These are phyloP conservation scores for Panthera leo DNA, from an alignment of 2,113 vertebrate genomes.

Conservation along the genomic window DNA sequence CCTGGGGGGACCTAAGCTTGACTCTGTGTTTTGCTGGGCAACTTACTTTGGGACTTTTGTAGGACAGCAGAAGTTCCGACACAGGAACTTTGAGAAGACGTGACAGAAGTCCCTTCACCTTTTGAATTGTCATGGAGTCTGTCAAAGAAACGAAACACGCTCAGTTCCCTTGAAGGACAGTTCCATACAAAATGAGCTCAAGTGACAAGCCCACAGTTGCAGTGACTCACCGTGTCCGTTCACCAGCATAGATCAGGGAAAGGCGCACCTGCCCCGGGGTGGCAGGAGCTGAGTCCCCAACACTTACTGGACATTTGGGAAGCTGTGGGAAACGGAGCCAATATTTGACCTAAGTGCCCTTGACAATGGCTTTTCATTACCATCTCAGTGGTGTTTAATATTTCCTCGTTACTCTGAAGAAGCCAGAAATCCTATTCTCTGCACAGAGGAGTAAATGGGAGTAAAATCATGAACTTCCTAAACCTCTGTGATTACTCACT, in stretches of 20 bases:
- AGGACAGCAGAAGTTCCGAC: conserved; percentile 89
- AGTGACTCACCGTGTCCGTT: accelerated
- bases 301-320: neutral
- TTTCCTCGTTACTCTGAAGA: neutral
- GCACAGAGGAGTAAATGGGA: conserved; percentile 26
- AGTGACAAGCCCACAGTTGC: neutral
- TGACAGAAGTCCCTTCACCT: conserved; percentile 93
- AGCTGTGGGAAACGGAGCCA: neutral
- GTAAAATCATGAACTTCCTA: neutral
- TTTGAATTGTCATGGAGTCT: conserved; percentile 96
- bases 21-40: conserved; percentile 20
- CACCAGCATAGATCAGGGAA: neutral
- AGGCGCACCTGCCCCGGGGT: accelerated
- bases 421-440: conserved; percentile 47
- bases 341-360: conserved; percentile 78
- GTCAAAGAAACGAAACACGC: neutral
- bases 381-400: neutral
- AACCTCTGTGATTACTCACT: neutral
- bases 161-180: neutral
- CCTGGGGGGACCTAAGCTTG: neutral
- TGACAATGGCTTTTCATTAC: neutral
- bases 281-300: neutral
- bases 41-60: conserved; percentile 92
- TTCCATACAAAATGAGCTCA: neutral
- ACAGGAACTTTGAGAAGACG: conserved; percentile 91